Evolutionary conservation across 2,888 invertebrate species (phyloP), one percentile per base, ranked within the genome.

Genomic region (Cremastinae sp.): DNA sequence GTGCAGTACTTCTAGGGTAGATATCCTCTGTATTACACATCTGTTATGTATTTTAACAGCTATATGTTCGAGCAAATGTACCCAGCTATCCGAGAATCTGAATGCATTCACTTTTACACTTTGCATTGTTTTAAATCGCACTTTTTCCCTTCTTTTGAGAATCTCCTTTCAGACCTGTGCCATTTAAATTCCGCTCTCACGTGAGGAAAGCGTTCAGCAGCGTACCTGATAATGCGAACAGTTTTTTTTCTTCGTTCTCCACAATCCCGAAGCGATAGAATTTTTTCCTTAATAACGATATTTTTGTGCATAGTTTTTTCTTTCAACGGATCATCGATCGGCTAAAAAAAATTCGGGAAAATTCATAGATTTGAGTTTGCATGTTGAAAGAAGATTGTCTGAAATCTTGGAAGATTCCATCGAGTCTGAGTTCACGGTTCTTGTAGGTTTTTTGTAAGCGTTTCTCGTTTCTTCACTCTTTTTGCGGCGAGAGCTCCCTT

Each of bases 391-490:
- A n/a, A 1, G 18, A 18, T 55, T 12, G 22, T 12, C 14, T 8
- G 16, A 35, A 4, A 14, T 39, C 35, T 28, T 16, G 10, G 22
- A 12, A 18, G 22, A 45, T 9, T 9, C 53, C 41, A 51, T 51
- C 41, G 12, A 37, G 20, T 53, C 39, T 22, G 43, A 20, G 43
- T 39, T 16, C 14, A 20, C 41, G 49, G 41, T 69, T 47, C 37
- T 56, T 28, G 49, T 41, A 37, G 51, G n/a, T n/a, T 58, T 37
- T 65, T 51, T 51, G 59, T 22, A 61, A 66, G 66, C 45, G 39
- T 20, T 39, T 59, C 49, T 64, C 71, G 47, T 55, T 39, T 22
- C 55, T 39, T 28, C 1, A 47, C 20, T 35, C 20, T 35, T 10
- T 37, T 10, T n/a, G 10, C 18, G 14, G 14, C 5, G 20, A 58